These are phyloP conservation scores for Cygnus olor DNA, from an alignment of 2,797 vertebrate species.

Conservation along the genomic window DNA sequence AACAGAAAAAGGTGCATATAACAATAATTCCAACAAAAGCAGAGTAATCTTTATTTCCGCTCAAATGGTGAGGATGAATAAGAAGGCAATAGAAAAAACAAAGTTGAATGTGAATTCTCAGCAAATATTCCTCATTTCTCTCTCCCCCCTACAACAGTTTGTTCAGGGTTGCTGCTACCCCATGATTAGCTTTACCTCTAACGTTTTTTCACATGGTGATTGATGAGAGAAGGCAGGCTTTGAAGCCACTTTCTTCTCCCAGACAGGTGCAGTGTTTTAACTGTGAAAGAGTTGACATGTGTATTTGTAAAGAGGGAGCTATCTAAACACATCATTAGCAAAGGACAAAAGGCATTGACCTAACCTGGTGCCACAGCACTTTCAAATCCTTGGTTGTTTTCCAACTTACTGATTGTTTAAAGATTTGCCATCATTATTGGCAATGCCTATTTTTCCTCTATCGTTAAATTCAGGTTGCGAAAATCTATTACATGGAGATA, in stretches of 20 bases:
- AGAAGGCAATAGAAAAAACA: background rate
- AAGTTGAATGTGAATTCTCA: background rate
- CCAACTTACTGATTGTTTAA: constrained; percentile 27
- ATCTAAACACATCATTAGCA: constrained; percentile 70
- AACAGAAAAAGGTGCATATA: constrained; percentile 3
- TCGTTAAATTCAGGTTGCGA: background rate
- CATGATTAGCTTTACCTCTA: constrained; percentile 36
- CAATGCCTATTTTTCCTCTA: background rate
- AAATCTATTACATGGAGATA: background rate
- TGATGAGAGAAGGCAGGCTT: constrained; percentile 79
- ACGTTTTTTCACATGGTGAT: constrained; percentile 64
- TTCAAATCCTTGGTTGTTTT: constrained; percentile 57
- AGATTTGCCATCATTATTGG: constrained; percentile 22
- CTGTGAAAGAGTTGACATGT: constrained; percentile 79
- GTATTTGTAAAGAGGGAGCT: constrained; percentile 77
- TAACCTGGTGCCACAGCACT: constrained; percentile 57
- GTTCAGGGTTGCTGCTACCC: constrained; percentile 11
- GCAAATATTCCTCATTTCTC: constrained; percentile 32
- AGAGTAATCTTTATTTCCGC: constrained; percentile 16
- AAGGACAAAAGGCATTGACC: constrained; percentile 66
- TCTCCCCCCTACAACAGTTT: background rate
- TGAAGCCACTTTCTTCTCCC: constrained; percentile 76
- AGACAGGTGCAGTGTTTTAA: constrained; percentile 85
- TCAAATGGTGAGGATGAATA: constrained; percentile 1
- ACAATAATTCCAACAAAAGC: background rate